phyloP scores from a whole-genome alignment of 2,888 invertebrate genomes.

The Erebia epiphron region DNA sequence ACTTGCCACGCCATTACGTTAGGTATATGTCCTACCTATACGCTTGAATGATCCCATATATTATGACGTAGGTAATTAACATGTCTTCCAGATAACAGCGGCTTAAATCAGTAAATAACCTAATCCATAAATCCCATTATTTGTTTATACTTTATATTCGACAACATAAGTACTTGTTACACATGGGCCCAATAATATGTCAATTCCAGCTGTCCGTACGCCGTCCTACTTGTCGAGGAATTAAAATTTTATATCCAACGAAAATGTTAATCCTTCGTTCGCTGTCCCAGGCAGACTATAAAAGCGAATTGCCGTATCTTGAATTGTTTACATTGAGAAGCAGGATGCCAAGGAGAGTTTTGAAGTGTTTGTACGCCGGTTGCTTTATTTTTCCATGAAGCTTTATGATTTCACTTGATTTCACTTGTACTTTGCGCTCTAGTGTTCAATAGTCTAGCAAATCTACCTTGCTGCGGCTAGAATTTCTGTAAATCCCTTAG shows the following conservation, averaged over 20 bases:
- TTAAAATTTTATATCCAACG: constrained; percentile 77
- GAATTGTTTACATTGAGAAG: constrained; percentile 51
- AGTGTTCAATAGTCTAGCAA: background rate
- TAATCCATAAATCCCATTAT: no score
- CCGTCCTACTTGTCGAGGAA: constrained; percentile 67
- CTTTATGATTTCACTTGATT: background rate
- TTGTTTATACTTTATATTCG: background rate
- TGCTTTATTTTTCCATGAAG: background rate
- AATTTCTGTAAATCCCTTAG: no score
- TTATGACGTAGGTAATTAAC: no score
- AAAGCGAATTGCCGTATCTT: constrained; percentile 74
- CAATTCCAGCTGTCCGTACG: constrained; percentile 63
- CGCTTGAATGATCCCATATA: no score
- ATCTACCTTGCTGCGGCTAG: background rate
- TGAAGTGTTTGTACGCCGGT: background rate
- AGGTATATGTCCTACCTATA: no score
- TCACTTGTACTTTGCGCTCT: background rate
- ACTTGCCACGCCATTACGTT: no score
- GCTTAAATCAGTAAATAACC: no score
- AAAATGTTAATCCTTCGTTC: constrained; percentile 75
- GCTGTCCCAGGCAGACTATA: constrained; percentile 68
- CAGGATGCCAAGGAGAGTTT: constrained; percentile 15
- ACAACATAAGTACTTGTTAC: constrained; percentile 18
- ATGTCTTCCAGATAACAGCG: no score
- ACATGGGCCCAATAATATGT: constrained; percentile 68